Percentiles rank a stretch among this genome's conserved stretches.
These are phyloP conservation scores for Eclectus roratus DNA, from an alignment of 2,113 vertebrate genomes.

Conservation along the genomic window DNA sequence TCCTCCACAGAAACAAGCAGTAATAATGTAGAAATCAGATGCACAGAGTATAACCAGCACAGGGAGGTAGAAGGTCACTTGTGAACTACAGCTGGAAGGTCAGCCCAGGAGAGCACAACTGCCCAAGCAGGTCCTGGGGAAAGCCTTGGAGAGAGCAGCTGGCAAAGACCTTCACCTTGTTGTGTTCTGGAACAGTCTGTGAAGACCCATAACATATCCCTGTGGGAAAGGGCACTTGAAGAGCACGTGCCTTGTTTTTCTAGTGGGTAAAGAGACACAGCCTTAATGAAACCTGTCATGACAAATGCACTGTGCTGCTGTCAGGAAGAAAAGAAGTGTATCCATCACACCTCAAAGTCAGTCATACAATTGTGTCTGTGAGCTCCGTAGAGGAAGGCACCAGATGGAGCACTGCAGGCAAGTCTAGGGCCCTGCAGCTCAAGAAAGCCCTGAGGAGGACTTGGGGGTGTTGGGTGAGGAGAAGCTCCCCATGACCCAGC, in stretches of 20 bases:
- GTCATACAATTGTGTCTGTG: not conserved
- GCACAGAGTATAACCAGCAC: accelerated
- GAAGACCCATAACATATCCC: not conserved
- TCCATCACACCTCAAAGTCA: not conserved
- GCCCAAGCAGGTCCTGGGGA: not conserved
- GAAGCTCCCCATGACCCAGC: not conserved
- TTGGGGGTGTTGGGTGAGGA: not conserved
- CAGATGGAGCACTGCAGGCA: not conserved
- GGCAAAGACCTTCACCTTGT: not conserved
- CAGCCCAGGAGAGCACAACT: not conserved
- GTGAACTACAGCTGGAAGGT: not conserved
- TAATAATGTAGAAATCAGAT: not conserved
- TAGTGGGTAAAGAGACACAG: not conserved
- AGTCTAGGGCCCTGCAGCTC: not conserved
- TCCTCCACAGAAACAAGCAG: not conserved
- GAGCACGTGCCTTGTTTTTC: not conserved
- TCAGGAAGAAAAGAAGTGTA: not conserved
- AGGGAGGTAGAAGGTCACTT: not conserved
- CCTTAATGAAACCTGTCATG: not conserved
- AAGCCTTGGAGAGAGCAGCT: not conserved
- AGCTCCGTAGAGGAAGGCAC: not conserved
- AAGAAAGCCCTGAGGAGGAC: not conserved
- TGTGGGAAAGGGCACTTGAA: not conserved
- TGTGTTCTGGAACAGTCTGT: not conserved
- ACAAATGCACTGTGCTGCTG: not conserved